A percentile compares a stretch with the other conserved stretches of the same genome.
Evolutionary conservation across 1,140 invertebrate species (phyloP).

Genomic region (Fopius arisanus): DNA sequence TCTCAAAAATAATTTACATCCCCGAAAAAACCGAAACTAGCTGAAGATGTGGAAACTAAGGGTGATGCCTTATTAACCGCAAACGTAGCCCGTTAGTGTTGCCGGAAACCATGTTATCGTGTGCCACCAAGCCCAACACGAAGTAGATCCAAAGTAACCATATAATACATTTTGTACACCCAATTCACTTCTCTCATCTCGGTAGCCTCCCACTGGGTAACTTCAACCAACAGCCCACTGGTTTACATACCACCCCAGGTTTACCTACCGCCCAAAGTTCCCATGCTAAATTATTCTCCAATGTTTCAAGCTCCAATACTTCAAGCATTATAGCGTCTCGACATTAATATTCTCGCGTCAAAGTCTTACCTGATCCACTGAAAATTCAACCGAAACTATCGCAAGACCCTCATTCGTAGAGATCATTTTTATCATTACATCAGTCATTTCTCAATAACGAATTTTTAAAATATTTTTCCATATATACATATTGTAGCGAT

Average conservation of each 20-base stretch:
- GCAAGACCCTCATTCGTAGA: background rate
- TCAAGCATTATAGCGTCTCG: background rate
- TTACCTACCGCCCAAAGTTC: constrained; percentile 2
- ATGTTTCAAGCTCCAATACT: background rate
- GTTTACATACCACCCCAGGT: background rate
- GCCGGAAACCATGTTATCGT: background rate
- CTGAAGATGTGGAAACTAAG: background rate
- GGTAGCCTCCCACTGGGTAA: background rate
- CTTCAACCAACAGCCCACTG: background rate
- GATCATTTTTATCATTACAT: too few relatives aligned
- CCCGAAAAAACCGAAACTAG: background rate
- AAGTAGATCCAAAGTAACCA: background rate
- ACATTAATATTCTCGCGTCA: background rate
- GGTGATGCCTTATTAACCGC: background rate
- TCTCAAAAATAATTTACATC: too few relatives aligned
- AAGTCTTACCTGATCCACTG: background rate
- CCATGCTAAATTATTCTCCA: background rate
- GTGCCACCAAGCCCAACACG: background rate
- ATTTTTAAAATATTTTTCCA: too few relatives aligned
- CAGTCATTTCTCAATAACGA: too few relatives aligned
- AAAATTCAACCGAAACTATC: constrained; percentile 1
- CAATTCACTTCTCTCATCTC: constrained; percentile 8
- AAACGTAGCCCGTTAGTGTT: background rate
- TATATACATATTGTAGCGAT: too few relatives aligned
- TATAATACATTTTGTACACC: constrained; percentile 1